phyloP scores from a whole-genome alignment of 2,888 invertebrate genomes.

The Cryptocephalus moraei region DNA sequence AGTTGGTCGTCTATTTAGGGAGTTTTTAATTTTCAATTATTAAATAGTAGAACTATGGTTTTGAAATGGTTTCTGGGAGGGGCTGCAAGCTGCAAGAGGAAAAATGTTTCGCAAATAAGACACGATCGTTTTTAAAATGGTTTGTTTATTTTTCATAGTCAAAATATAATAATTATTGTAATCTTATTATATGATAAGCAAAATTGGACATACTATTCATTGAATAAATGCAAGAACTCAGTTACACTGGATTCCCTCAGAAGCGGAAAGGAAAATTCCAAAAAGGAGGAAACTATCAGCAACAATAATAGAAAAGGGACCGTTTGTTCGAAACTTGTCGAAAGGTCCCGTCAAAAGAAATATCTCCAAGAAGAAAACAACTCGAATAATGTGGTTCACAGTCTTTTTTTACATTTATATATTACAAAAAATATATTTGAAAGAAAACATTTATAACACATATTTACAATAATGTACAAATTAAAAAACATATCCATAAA shows the following conservation, averaged over 20 bases:
- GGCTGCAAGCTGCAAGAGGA: too few species aligned
- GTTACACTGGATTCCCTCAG: conserved; percentile 12
- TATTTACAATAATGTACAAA: conserved; percentile 29
- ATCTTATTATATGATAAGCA: conserved; percentile 30
- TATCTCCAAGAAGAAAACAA: conserved; percentile 2
- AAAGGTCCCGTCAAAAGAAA: background rate
- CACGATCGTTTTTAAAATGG: background rate
- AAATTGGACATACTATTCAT: conserved; percentile 32
- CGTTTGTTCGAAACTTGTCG: background rate
- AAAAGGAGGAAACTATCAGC: conserved; percentile 6
- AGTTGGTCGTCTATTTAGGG: too few species aligned
- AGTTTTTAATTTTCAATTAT: too few species aligned
- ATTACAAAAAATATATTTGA: conserved; percentile 18
- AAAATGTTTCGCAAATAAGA: too few species aligned
- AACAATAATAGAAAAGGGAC: background rate
- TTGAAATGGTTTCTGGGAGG: too few species aligned
- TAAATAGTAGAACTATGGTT: too few species aligned
- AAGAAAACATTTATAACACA: conserved; percentile 26
- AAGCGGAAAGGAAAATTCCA: conserved; percentile 11
- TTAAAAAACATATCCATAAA: conserved; percentile 14
- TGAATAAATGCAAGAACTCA: conserved; percentile 19
- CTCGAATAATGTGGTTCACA: conserved; percentile 19
- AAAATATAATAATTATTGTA: conserved; percentile 32
- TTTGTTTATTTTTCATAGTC: conserved; percentile 30
- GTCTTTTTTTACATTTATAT: conserved; percentile 26